Base-by-base conservation (phyloP, 2,888 invertebrate genomes). In the Pristionchus exspectatus region DNA sequence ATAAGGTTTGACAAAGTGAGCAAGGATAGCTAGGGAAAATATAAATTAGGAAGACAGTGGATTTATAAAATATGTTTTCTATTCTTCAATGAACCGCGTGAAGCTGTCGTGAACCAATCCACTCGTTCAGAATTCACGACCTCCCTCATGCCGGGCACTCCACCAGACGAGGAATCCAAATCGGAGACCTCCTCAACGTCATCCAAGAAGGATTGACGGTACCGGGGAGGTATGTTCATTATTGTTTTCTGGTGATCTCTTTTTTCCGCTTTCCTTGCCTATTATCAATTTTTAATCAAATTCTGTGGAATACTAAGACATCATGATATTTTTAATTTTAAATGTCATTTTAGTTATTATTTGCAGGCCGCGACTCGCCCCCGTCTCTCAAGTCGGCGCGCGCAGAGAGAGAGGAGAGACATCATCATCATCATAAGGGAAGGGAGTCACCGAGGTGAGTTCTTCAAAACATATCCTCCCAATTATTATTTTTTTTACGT, bases 101-200 rank as follows among this genome's bases (percentile, higher is more conserved):
- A 21, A 12, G 56, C 18, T 4, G 21, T 10, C 56, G 3, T 56
- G 5, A 50, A 50, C 0, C 44, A 50, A 50, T 50, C 44, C 44
- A 69, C 27, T 10, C 5, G 7, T 69, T 30, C 81, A 38, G 90
- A 91, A 14, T 90, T 92, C 90, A 90, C 90, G 16, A 92, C 92
- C 14, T 69, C 90, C 56, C 81, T 92, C 66, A 89, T 92, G 89
- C 91, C 92, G 21, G 90, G 89, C 33, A 89, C 90, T 18, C 83
- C 83, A 0, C 90, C 85, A 0, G 91, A 92, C 50, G 74, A 89
- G n/a, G 90, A 90, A 10, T 90, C 88, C 30, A 89, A 83, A 30
- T 90, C 91, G 18, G 89, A 90, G 24, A 89, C 91, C 30, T 90
- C 90, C 1, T 87, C 87, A 5, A 69, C 89, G n/a, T 81, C 81